Evolutionary conservation across 2,113 vertebrate genomes (phyloP), one percentile per base, ranked within the genome.

Genomic region (Myotis yumanensis): DNA sequence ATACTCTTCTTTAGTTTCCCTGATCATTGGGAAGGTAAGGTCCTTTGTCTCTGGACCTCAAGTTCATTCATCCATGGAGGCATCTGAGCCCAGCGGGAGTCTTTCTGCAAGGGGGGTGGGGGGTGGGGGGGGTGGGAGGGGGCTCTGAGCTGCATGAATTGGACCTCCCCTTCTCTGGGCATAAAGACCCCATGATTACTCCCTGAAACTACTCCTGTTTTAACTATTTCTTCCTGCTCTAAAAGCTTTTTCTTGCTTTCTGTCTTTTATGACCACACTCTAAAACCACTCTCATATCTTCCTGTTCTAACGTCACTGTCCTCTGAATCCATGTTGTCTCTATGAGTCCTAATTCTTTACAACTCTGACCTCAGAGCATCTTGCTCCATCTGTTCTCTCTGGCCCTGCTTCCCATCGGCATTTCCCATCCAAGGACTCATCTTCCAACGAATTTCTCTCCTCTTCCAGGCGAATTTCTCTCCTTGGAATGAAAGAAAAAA

Each of bases 201-300:
- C 57, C 54, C 90, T n/a, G 62, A 92, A 85, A 69, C 51, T 1
- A 30, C 48, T 40, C 71, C 71, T 43, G 66, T 83, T 91, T 81
- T 84, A 90, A 64, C 52, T 54, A 96, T 83, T 85, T 83, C 54
- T 96, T 94, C 66, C 82, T 97, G 48, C 75, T 86, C 85, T 95
- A 88, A 96, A 97, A 97, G 95, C 88, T 82, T 95, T 93, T 83
- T 46, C 94, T 95, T 95, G 92, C 88, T 92, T 93, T 92, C 81
- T 90, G 82, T 54, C 64, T 97, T 96, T 96, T 91, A 95, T n/a
- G 87, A 93, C 66, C 73, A 80, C 22, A 94, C 89, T 96, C 69
- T 96, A 95, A 96, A 93, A 90, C 82, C 89, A 93, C 89, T 97
- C 88, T 90, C 62, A 12, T 88, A 73, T 86, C 90, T 96, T 93